These are phyloP conservation scores for Psix sp. DNA, from an alignment of 1,140 invertebrate genomes.

Conservation along the genomic window DNA sequence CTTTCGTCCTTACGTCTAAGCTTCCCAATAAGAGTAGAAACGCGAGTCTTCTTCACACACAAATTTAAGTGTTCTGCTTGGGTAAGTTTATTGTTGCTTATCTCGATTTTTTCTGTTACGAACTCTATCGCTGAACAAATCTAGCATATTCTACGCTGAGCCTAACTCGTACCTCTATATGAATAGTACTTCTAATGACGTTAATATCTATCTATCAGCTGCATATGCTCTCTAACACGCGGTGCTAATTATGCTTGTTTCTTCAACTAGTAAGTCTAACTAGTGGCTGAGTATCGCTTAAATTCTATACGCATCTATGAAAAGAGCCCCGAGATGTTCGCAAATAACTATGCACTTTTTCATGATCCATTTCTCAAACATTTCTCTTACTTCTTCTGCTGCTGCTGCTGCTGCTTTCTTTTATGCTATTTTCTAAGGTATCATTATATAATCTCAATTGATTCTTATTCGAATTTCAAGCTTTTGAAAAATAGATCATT, in stretches of 20 bases:
- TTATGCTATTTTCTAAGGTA: no score
- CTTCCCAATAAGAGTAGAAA: constrained; percentile 63
- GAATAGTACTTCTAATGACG: constrained; percentile 26
- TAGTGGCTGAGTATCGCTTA: constrained; percentile 51
- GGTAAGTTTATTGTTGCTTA: constrained; percentile 13
- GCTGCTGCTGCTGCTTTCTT: no score
- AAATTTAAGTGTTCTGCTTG: constrained; percentile 10
- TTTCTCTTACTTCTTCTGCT: no score
- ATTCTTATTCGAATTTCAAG: no score
- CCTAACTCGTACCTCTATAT: constrained; percentile 34
- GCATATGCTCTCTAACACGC: constrained; percentile 32
- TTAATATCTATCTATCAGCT: constrained; percentile 40
- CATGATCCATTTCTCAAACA: not conserved
- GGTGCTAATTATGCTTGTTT: constrained; percentile 18
- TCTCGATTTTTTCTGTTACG: constrained; percentile 19
- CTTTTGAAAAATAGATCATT: no score
- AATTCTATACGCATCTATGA: constrained; percentile 48
- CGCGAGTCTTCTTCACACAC: constrained; percentile 61
- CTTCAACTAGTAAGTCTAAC: constrained; percentile 49
- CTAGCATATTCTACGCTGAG: constrained; percentile 52
- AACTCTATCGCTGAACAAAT: constrained; percentile 37
- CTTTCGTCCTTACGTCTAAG: constrained; percentile 43
- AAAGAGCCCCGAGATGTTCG: constrained; percentile 51
- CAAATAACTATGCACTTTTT: constrained; percentile 8
- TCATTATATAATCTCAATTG: no score